Evolutionary conservation across 2,888 invertebrate genomes (phyloP), one percentile per base, ranked within the genome.

Genomic region (Andrena bicolor): DNA sequence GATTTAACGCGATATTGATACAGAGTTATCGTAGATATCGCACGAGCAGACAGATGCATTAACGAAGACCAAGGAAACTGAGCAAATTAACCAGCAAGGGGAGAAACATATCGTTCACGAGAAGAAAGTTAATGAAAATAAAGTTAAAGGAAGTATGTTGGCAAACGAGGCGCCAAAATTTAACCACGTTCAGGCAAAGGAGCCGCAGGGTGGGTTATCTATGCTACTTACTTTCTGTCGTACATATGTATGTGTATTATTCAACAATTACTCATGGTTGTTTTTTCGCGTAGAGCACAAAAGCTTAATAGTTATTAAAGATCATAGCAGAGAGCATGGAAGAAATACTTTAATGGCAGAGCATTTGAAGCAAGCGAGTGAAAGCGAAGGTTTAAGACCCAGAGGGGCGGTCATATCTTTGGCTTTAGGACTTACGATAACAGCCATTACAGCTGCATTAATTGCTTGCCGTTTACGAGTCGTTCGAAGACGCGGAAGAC

Each of bases 391-490:
- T 69, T 79, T 93, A 90, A 96, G 95, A 74, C 97, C 98, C 28
- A 96, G 96, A 69, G 97, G 98, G 74, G 98, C 98, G 8, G 96
- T 98, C 65, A 95, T 98, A 88, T 97, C 98, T 8, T 95, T 98
- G 51, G 96, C 97, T 41, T 94, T 98, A 88, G 98, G 98, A 69
- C 94, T 99, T 83, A 95, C 96, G 84, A 96, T 98, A 90, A 98
- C 98, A 35, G 96, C 96, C 63, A 95, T 97, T 61, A 96, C 98
- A 95, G 96, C 97, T 65, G 96, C 97, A 77, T 94, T 98, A 90
- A 96, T 98, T 86, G 97, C 96, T 32, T 98, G 98, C 92, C 96
- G 98, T 71, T 95, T 98, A 93, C 95, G 97, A 88, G 97, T 97
- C 78, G 97, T 98, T 23, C 95, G 97, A 87, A 95, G 97, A 75